These are phyloP conservation scores for Steatornis caripensis DNA, from an alignment of 2,113 vertebrate species.

Conservation along the genomic window DNA sequence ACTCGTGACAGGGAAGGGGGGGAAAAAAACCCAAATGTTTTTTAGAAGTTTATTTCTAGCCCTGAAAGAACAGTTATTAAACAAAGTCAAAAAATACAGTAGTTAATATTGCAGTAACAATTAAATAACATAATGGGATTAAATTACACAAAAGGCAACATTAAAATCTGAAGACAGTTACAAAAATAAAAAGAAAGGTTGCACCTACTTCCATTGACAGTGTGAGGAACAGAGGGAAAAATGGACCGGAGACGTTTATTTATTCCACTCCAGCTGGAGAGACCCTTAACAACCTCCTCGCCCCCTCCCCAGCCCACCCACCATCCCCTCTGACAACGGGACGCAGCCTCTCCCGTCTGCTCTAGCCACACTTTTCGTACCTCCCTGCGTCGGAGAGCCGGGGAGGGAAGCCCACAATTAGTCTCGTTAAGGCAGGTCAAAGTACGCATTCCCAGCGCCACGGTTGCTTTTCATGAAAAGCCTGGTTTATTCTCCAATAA, in stretches of 20 bases:
- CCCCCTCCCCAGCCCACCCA: not conserved
- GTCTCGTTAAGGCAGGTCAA: not conserved
- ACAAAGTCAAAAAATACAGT: slow-evolving; percentile 78
- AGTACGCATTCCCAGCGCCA: not conserved
- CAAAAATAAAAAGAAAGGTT: slow-evolving; percentile 67
- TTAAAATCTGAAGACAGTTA: slow-evolving; percentile 73
- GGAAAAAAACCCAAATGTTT: not conserved
- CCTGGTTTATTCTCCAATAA: not conserved
- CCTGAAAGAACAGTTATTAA: slow-evolving; percentile 79
- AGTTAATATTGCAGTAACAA: slow-evolving; percentile 80
- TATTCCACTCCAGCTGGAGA: slow-evolving; percentile 37
- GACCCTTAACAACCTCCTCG: not conserved
- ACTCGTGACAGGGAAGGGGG: slow-evolving; percentile 3
- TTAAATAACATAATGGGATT: slow-evolving; percentile 78
- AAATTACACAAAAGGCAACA: slow-evolving; percentile 75
- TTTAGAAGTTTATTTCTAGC: slow-evolving; percentile 79
- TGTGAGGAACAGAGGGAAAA: not conserved
- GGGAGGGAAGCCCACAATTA: not conserved
- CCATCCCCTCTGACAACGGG: not conserved
- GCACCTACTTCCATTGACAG: slow-evolving; percentile 65
- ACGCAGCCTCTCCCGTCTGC: not conserved
- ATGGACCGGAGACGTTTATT: slow-evolving; percentile 14
- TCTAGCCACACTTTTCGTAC: not conserved
- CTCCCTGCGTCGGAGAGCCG: not conserved
- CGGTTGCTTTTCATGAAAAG: not conserved